Evolutionary conservation across 2,113 vertebrate genomes (phyloP).

Genomic region (Calyptommatus sinebrachiatus): DNA sequence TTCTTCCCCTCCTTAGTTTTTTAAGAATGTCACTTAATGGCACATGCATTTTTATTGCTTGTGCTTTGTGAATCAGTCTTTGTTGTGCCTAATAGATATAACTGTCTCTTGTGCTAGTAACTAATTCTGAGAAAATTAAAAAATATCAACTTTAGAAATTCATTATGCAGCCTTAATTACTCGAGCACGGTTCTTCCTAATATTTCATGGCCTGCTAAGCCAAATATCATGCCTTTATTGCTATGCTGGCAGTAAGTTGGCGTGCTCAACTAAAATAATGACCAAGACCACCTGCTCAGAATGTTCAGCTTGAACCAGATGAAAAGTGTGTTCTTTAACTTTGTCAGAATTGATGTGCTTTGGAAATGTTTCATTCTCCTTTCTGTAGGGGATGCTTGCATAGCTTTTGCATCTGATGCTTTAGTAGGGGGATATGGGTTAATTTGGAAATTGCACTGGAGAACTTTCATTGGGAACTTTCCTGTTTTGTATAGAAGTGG

Average conservation of each 20-base stretch:
- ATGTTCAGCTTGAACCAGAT: constrained; percentile 50
- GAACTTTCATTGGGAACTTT: background rate
- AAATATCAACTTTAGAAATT: constrained; percentile 9
- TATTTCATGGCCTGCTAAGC: constrained; percentile 6
- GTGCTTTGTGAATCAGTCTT: background rate
- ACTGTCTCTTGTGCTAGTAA: background rate
- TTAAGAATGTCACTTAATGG: background rate
- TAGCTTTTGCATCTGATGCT: background rate
- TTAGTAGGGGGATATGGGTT: background rate
- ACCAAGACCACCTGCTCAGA: constrained; percentile 59
- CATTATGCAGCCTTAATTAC: constrained; percentile 30
- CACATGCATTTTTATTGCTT: constrained; percentile 16
- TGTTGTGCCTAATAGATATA: background rate
- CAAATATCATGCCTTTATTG: background rate
- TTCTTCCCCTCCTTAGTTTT: background rate
- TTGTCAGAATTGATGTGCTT: constrained; percentile 23
- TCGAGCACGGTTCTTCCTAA: background rate
- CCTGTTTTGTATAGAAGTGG: too few species aligned
- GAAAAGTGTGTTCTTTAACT: constrained; percentile 48
- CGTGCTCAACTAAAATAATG: constrained; percentile 13
- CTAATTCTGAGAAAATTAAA: constrained; percentile 18
- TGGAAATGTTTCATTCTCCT: constrained; percentile 35
- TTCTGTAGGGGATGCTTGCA: constrained; percentile 40
- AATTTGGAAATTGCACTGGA: background rate
- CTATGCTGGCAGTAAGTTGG: constrained; percentile 15